phyloP scores from a whole-genome alignment of 2,888 invertebrate species.

The Cheilosia scutellata region DNA sequence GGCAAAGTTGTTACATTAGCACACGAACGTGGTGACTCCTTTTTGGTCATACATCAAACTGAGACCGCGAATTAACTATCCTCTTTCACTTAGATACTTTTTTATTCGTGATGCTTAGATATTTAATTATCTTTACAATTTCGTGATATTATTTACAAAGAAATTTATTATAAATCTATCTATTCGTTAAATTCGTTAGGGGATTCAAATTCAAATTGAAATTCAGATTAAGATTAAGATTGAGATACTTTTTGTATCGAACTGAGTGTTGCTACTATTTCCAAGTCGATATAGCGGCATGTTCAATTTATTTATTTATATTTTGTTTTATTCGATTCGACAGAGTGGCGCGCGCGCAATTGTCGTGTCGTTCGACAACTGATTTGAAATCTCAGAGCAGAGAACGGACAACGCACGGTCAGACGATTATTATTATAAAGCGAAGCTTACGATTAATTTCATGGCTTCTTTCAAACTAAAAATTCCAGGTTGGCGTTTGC shows the following conservation, averaged over 20 bases:
- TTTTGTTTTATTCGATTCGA: conserved; percentile 40
- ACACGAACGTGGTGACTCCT: conserved; percentile 28
- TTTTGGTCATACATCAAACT: conserved; percentile 29
- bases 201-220: background rate
- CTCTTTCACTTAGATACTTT: conserved; percentile 34
- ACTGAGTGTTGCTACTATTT: background rate
- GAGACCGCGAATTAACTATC: background rate
- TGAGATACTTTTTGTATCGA: conserved; percentile 38
- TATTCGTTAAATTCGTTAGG: conserved; percentile 55
- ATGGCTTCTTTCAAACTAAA: conserved; percentile 75
- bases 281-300: background rate
- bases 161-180: conserved; percentile 5
- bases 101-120: conserved; percentile 19
- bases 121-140: background rate
- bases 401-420: conserved; percentile 56
- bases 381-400: conserved; percentile 46
- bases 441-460: conserved; percentile 76
- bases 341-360: conserved; percentile 49
- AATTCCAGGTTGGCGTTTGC: conserved; percentile 65
- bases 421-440: conserved; percentile 61
- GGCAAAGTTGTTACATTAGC: background rate
- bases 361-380: conserved; percentile 66
- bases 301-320: conserved; percentile 10
- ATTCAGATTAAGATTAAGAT: background rate
- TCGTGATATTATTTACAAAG: conserved; percentile 29